Percentiles rank a stretch among this genome's conserved stretches.
phyloP scores from a whole-genome alignment of 2,113 vertebrate species.

The Oceanodroma tethys region DNA sequence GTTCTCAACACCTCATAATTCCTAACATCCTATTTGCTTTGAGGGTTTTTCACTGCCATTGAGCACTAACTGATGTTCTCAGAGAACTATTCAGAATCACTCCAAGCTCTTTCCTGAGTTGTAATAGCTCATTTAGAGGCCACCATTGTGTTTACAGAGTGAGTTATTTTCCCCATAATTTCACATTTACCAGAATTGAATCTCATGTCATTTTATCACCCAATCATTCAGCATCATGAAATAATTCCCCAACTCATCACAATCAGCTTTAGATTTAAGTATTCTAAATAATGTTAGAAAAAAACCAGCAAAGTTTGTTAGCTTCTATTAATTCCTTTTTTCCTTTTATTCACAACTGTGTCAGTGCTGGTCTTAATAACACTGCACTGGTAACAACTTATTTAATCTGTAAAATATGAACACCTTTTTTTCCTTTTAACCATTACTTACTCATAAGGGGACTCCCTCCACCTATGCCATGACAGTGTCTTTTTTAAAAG shows the following conservation, averaged over 20 bases:
- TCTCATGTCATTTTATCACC: background rate
- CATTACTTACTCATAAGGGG: background rate
- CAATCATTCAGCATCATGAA: background rate
- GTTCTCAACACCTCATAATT: conserved; percentile 27
- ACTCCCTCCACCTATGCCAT: background rate
- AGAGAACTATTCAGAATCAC: conserved; percentile 16
- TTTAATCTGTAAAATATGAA: background rate
- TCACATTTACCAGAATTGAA: background rate
- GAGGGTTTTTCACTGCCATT: conserved; percentile 12
- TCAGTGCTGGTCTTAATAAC: background rate
- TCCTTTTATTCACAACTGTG: background rate
- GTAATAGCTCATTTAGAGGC: conserved; percentile 32
- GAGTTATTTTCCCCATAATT: conserved; percentile 19
- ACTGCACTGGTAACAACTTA: background rate
- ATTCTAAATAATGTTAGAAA: background rate
- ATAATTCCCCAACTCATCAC: background rate
- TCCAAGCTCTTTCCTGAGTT: conserved; percentile 5
- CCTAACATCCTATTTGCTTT: conserved; percentile 31
- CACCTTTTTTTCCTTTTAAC: background rate
- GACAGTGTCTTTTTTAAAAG: background rate
- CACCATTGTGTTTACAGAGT: conserved; percentile 24
- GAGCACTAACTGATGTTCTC: conserved; percentile 20
- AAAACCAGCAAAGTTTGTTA: background rate
- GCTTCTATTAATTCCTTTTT: background rate
- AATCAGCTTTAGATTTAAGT: background rate